These are phyloP conservation scores for Halcyon leucocephala DNA, from an alignment of 2,797 vertebrate species.

Conservation along the genomic window DNA sequence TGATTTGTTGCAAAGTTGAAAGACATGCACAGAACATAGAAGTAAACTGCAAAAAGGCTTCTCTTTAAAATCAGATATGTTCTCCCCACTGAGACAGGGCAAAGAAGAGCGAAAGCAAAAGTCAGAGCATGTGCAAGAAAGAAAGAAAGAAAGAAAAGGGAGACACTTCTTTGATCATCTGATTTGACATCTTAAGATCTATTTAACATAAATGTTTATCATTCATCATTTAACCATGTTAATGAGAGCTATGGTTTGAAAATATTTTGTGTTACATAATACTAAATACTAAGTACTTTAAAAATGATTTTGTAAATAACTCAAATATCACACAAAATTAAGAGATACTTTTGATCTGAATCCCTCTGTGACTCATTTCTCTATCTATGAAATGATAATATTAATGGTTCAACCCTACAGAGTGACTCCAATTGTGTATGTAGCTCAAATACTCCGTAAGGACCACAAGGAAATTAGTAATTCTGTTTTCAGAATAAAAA, in stretches of 20 bases:
- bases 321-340: slow-evolving; percentile 18
- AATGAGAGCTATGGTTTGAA: not conserved
- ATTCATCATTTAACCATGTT: not conserved
- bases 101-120: not conserved
- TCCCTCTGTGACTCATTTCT: slow-evolving; percentile 23
- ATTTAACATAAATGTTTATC: not conserved
- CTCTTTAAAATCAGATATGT: not conserved
- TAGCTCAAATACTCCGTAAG: not conserved
- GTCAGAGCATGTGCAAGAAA: not conserved
- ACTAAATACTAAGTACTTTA: not conserved
- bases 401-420: not conserved
- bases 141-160: not conserved
- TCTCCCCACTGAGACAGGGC: not conserved
- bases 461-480: not conserved
- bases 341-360: slow-evolving; percentile 27
- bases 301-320: not conserved
- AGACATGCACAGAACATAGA: not conserved
- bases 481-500: not conserved
- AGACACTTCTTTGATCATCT: not conserved
- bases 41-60: not conserved
- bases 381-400: not conserved
- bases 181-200: not conserved
- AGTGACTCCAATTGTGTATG: not conserved
- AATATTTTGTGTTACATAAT: not conserved
- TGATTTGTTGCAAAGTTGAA: not conserved